Evolutionary conservation across 2,797 vertebrate genomes (phyloP).

Genomic region (Sebastes miniatus): DNA sequence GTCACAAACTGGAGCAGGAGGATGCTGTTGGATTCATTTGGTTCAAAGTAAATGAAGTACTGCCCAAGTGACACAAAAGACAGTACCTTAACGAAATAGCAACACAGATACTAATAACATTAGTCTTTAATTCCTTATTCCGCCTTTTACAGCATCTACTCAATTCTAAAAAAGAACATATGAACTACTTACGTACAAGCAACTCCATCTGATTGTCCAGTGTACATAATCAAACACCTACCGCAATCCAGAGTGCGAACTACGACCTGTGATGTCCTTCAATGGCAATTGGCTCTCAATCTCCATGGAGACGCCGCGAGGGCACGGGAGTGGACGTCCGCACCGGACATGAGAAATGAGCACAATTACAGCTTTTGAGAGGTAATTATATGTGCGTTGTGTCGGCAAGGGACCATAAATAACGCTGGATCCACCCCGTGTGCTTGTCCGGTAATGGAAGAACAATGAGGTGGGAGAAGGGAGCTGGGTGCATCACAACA

Average conservation of each 20-base stretch:
- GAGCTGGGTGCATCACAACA: slow-evolving; percentile 23
- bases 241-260: slow-evolving; percentile 22
- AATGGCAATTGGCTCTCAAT: slow-evolving; percentile 48
- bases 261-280: slow-evolving; percentile 44
- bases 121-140: neutral
- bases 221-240: neutral
- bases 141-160: neutral
- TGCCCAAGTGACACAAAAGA: neutral
- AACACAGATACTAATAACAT: neutral
- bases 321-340: slow-evolving; percentile 34
- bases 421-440: slow-evolving; percentile 44
- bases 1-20: slow-evolving; percentile 13
- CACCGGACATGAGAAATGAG: slow-evolving; percentile 75
- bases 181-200: neutral
- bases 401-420: slow-evolving; percentile 66
- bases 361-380: slow-evolving; percentile 77
- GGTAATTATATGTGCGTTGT: slow-evolving; percentile 71
- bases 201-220: neutral
- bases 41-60: neutral
- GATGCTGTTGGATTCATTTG: neutral
- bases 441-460: slow-evolving; percentile 68
- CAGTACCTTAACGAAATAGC: neutral
- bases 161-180: neutral
- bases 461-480: slow-evolving; percentile 63
- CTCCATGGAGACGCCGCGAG: slow-evolving; percentile 48